These are phyloP conservation scores for Drosophila lini DNA, from an alignment of 1,140 invertebrate genomes.

Conservation along the genomic window DNA sequence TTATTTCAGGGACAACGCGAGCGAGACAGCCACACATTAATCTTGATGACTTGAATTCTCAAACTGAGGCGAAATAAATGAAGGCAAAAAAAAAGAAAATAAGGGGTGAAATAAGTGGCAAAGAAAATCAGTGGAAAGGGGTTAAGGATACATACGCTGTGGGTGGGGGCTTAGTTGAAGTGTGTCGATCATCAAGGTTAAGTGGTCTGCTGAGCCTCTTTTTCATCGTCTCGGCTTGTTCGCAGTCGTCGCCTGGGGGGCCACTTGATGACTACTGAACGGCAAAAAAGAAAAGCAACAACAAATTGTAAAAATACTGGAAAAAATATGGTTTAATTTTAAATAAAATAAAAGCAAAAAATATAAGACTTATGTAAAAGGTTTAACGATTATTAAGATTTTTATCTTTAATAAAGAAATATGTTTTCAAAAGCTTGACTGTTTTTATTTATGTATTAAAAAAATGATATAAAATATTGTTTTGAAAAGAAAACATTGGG, in stretches of 20 bases:
- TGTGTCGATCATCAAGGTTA: constrained; percentile 70
- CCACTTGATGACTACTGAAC: constrained; percentile 51
- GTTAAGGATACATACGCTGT: constrained; percentile 1
- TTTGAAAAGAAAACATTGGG: not conserved
- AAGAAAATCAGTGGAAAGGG: constrained; percentile 3
- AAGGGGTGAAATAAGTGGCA: not conserved
- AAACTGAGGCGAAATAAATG: constrained; percentile 32
- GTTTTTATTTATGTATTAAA: not conserved
- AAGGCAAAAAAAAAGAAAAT: not conserved
- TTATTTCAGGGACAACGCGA: constrained; percentile 55
- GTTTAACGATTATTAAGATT: not conserved
- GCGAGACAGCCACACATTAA: constrained; percentile 41
- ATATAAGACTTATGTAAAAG: not conserved
- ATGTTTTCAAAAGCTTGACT: too few relatives aligned
- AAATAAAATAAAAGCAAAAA: not conserved
- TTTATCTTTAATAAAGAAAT: too few relatives aligned
- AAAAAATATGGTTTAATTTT: not conserved
- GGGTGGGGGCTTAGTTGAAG: constrained; percentile 28
- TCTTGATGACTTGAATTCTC: constrained; percentile 44
- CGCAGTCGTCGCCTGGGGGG: constrained; percentile 39
- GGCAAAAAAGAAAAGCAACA: constrained; percentile 24
- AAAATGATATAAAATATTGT: not conserved
- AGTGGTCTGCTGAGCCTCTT: constrained; percentile 49
- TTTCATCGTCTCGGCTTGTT: constrained; percentile 47
- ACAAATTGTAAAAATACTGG: constrained; percentile 6